Base-by-base conservation (phyloP, 2,888 invertebrate species). In the Yponomeuta evonymella region DNA sequence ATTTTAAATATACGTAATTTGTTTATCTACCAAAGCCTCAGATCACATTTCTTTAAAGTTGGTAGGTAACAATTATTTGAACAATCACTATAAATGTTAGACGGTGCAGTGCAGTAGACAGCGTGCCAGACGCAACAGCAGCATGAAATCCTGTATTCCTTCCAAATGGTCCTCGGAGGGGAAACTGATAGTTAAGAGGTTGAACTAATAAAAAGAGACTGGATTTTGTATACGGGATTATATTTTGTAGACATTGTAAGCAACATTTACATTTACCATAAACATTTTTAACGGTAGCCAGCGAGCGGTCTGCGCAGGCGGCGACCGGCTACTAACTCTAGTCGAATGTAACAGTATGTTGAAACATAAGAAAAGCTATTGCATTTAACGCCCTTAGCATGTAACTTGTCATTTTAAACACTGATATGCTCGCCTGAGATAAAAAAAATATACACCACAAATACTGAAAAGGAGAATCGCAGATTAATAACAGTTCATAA, bases 241-340 rank as follows among this genome's bases (percentile, higher is more conserved):
- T 91, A 91, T 90, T 92, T 91, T 88, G 87, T 92, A 92, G 89
- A 92, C 90, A 90, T 90, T 86, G 91, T 92, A 91, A 92, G 92
- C 92, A 92, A 93, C 92, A 93, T 92, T 91, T 89, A 91, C 88
- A 90, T 89, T 89, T 89, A 83, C 86, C 87, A 89, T 74, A 90
- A 89, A 89, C 84, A 84, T 88, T 88, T 89, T 86, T 83, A 77
- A 81, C 81, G 80, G 84, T 86, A 83, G 51, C 51, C 77, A 85
- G 83, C 82, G 12, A 8, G 83, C 82, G 12, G 15, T 58, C 5
- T 15, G 51, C 51, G 51, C 51, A 72, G 74, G 74, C n/a, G 67
- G 43, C 70, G 71, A 79, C 81, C 82, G 78, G 83, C 80, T 83
- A 79, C 84, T 82, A 84, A 83, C 87, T 86, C 89, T 90, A 90